These are phyloP conservation scores for Scaptodrosophila latifasciaeformis DNA, from an alignment of 2,888 invertebrate species.

Conservation along the genomic window DNA sequence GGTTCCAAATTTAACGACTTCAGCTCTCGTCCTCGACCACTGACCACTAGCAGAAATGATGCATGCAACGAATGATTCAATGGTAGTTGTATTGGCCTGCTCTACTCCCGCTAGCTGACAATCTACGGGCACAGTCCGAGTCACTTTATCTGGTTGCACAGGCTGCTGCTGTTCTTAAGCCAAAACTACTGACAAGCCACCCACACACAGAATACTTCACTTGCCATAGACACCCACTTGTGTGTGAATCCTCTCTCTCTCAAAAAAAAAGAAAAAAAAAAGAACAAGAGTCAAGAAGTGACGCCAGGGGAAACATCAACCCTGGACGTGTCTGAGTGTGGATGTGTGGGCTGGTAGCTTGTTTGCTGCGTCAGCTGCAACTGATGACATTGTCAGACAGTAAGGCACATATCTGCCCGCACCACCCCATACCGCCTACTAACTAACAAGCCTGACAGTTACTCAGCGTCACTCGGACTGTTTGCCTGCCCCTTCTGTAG, in stretches of 20 bases:
- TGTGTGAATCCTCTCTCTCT: background rate
- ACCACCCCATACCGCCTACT: constrained; percentile 26
- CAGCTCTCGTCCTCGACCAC: constrained; percentile 3
- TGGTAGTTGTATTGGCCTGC: constrained; percentile 8
- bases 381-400: constrained; percentile 68
- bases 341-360: constrained; percentile 16
- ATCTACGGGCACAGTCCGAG: constrained; percentile 16
- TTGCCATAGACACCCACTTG: constrained; percentile 9
- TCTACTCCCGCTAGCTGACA: constrained; percentile 30
- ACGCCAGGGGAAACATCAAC: background rate
- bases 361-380: constrained; percentile 69
- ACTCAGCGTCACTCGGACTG: constrained; percentile 57
- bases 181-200: background rate
- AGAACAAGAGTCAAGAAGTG: background rate
- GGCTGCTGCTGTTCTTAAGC: background rate
- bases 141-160: constrained; percentile 49
- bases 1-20: constrained; percentile 33
- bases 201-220: background rate
- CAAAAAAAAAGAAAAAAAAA: constrained; percentile 15
- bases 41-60: constrained; percentile 32
- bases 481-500: background rate
- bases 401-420: no score
- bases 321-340: no score
- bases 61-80: constrained; percentile 5
- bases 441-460: constrained; percentile 65